Percentiles rank a stretch among this genome's conserved stretches.
Evolutionary conservation across 2,888 invertebrate genomes (phyloP).

Genomic region (Eupithecia subumbrata): DNA sequence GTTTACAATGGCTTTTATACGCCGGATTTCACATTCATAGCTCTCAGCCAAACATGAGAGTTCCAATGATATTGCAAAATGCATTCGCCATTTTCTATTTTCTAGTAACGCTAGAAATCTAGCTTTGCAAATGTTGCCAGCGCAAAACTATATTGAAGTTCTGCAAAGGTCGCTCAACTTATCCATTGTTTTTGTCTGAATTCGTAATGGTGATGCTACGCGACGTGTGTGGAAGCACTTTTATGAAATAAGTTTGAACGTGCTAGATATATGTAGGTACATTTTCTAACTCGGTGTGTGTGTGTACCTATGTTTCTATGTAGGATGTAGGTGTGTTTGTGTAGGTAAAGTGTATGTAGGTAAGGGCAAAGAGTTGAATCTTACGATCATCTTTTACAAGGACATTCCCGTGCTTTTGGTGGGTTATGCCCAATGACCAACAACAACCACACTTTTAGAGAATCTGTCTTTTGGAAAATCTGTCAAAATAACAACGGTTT

Average conservation of each 20-base stretch:
- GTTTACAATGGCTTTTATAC: conserved; percentile 6
- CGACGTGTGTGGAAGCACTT: conserved; percentile 13
- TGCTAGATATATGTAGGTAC: not conserved
- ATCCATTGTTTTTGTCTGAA: conserved; percentile 12
- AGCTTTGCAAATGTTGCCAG: conserved; percentile 30
- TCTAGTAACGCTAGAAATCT: conserved; percentile 23
- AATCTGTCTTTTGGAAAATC: too few species aligned
- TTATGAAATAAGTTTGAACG: conserved; percentile 4
- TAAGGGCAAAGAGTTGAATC: too few species aligned
- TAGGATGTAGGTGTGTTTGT: not conserved
- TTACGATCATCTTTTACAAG: too few species aligned
- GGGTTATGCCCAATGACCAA: not conserved
- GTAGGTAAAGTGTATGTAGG: too few species aligned
- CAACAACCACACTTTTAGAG: not conserved
- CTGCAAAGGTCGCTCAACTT: conserved; percentile 38
- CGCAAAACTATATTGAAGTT: conserved; percentile 41
- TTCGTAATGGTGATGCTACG: conserved; percentile 15
- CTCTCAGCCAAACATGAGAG: conserved; percentile 18
- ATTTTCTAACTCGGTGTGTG: not conserved
- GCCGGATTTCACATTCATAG: conserved; percentile 25
- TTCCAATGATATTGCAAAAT: conserved; percentile 28
- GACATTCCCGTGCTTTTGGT: not conserved
- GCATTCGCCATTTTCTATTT: conserved; percentile 18
- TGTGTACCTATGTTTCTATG: not conserved
- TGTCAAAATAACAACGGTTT: too few species aligned